Evolutionary conservation across 2,888 invertebrate species (phyloP).

Genomic region (Zaprionus bogoriensis): DNA sequence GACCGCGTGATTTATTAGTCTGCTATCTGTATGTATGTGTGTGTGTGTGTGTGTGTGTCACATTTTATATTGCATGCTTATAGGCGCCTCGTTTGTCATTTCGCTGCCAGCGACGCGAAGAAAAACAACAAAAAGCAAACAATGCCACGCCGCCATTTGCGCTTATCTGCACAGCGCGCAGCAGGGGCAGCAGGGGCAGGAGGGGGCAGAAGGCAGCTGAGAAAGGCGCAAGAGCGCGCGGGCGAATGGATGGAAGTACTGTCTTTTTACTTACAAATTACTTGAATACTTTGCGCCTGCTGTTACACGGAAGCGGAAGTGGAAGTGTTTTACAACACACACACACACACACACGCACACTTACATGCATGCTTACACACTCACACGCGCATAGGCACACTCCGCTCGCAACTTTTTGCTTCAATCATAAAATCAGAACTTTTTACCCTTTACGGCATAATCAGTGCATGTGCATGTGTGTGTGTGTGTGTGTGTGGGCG

Average conservation of each 20-base stretch:
- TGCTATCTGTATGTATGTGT: conserved; percentile 35
- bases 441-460: conserved; percentile 74
- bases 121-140: conserved; percentile 42
- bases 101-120: conserved; percentile 31
- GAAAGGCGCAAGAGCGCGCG: not conserved
- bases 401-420: conserved; percentile 54
- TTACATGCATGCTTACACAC: not conserved
- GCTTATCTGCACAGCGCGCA: conserved; percentile 71
- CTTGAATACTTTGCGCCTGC: conserved; percentile 72
- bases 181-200: not conserved
- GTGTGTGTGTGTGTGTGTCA: conserved; percentile 2
- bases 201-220: not conserved
- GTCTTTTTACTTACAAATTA: conserved; percentile 66
- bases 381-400: conserved; percentile 9
- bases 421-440: conserved; percentile 77
- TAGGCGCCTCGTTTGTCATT: conserved; percentile 60
- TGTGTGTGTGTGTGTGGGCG: not conserved
- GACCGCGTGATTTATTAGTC: conserved; percentile 63
- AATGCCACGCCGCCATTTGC: conserved; percentile 41
- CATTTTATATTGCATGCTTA: conserved; percentile 44
- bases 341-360: conserved; percentile 15
- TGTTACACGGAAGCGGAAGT: conserved; percentile 60
- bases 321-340: conserved; percentile 64
- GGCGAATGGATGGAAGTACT: conserved; percentile 1
- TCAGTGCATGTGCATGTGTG: conserved; percentile 49